These are phyloP conservation scores for Fulica atra DNA, from an alignment of 2,113 vertebrate species.

Conservation along the genomic window DNA sequence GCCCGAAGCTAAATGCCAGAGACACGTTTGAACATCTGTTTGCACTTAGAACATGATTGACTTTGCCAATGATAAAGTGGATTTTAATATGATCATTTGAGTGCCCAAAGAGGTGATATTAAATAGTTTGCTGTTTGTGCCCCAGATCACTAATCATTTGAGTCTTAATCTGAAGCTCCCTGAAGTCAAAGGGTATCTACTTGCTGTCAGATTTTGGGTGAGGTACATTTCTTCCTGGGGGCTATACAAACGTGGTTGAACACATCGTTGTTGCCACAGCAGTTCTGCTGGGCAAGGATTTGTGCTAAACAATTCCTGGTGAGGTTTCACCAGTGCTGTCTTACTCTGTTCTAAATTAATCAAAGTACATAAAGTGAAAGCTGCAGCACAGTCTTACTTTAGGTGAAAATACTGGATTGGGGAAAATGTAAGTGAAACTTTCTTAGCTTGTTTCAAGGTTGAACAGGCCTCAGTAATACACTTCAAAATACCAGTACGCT, in stretches of 20 bases:
- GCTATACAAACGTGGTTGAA: not conserved
- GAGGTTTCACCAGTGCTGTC: not conserved
- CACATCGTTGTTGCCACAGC: not conserved
- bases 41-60: conserved; percentile 24
- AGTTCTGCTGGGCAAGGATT: not conserved
- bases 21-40: conserved; percentile 60
- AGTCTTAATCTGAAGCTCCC: not conserved
- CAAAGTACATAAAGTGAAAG: not conserved
- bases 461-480: not conserved
- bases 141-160: not conserved
- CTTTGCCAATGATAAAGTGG: conserved; percentile 55
- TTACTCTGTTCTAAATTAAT: not conserved
- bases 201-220: not conserved
- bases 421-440: not conserved
- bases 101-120: conserved; percentile 43
- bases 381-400: not conserved
- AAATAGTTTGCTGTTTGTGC: conserved; percentile 31
- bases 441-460: not conserved
- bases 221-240: conserved; percentile 5
- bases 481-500: not conserved
- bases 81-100: conserved; percentile 58
- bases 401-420: not conserved
- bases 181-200: conserved; percentile 5
- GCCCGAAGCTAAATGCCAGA: conserved; percentile 44
- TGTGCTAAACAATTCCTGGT: not conserved